Conservation (phyloP, 2,797 vertebrate species). For the Acestrorhynchus altus region DNA sequence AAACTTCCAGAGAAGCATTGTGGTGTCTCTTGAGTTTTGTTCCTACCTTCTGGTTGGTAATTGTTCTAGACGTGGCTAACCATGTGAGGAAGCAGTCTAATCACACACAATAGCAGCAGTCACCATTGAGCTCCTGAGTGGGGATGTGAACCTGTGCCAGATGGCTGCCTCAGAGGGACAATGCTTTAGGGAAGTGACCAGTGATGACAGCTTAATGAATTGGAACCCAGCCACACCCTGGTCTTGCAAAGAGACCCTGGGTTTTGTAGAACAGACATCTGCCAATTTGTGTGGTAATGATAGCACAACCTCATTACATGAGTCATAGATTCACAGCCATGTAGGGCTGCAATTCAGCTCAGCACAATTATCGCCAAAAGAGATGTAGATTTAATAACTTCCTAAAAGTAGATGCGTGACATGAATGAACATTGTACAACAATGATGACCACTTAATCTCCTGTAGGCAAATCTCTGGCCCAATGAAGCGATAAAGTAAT, state of each 20-base stretch:
- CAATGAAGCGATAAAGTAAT: neutral
- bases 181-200: constrained; percentile 30
- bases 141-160: constrained; percentile 16
- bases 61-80: constrained; percentile 29
- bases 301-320: constrained; percentile 2
- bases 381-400: neutral
- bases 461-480: neutral
- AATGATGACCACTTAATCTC: neutral
- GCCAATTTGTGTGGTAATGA: neutral
- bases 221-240: constrained; percentile 17
- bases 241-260: neutral
- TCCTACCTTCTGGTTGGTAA: constrained; percentile 20
- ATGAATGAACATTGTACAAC: neutral
- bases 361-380: neutral
- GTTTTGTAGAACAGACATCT: neutral
- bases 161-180: constrained; percentile 6
- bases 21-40: neutral
- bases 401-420: neutral
- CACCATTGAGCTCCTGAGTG: neutral
- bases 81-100: constrained; percentile 26
- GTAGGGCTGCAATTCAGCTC: neutral
- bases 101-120: constrained; percentile 36
- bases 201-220: constrained; percentile 30
- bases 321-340: neutral
- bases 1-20: neutral